Evolutionary conservation across 2,797 vertebrate genomes (phyloP), one percentile per base, ranked within the genome.

Genomic region (Lateolabrax maculatus): DNA sequence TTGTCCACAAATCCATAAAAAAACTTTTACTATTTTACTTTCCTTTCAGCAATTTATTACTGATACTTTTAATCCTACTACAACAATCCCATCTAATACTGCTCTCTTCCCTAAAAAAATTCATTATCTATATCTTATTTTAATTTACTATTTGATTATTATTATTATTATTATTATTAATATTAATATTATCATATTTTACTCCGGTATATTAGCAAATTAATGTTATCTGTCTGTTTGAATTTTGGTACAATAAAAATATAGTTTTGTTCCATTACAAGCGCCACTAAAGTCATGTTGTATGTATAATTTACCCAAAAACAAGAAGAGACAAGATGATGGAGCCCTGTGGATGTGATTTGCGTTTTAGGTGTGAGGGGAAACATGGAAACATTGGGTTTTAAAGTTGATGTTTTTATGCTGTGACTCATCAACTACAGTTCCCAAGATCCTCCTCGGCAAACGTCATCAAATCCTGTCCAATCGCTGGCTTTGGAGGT

Each of bases 401-500:
- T 58, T 43, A 10, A 37, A 77, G 4, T 23, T 36, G 18, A 37
- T 7, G 3, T 58, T 57, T 55, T 57, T 25, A 1, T 25, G 44
- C 21, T 11, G 1, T 5, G 29, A 21, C 2, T 0, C 0, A 5
- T 6, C 1, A 78, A 92, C 90, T 83, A 78, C 92, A 83, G 0
- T 2, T 88, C 91, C 93, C 93, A 77, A 0, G 8, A 83, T 23
- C 1, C 88, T 1, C 1, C 68, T 60, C 64, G 83, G 8, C 0
- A 15, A 1, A 13, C 80, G 78, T 86, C 71, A 84, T 56, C 3
- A 13, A 4, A 44, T 64, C 55, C 53, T 29, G 61, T 29, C 92
- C 91, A 93, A 93, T 93, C 87, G 36, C 13, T n/a, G 43, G 4
- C 25, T 78, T 78, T 67, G 70, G 84, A 84, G 83, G 84, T 34